Base-by-base conservation (phyloP, 1,140 invertebrate species). In the Euschistus heros region DNA sequence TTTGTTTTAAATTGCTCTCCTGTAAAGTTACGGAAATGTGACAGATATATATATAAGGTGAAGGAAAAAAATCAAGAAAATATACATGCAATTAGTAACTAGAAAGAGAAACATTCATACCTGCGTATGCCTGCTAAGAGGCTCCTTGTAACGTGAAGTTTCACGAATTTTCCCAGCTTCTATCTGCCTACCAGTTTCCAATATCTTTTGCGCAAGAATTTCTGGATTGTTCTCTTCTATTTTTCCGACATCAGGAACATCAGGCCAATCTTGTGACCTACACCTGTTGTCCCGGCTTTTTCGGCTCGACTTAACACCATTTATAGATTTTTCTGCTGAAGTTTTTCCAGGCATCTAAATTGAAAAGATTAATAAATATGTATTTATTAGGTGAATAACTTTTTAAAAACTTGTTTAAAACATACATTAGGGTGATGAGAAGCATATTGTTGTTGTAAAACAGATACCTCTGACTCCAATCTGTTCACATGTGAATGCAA, bases 151-250 rank as follows among this genome's bases (percentile, higher is more conserved):
- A 15, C 52, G 26, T 8, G 42, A 30, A 42, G 64, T 71, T 37
- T 72, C 76, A 6, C 76, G 72, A 59, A 81, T 81, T 74, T 88
- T 87, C 24, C 86, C 86, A 10, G 88, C 89, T 74, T 93, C 89
- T 57, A 92, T 88, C 75, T 92, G 88, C 0, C 90, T 78, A 5
- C 90, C 90, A 0, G 88, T 92, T 74, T 93, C 91, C 18, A 93
- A 76, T 67, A 93, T 92, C 73, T 94, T 94, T 74, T 90, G 87
- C 0, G 91, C 90, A 17, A 93, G 75, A 50, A 92, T 83, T 75
- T 93, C 91, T 0, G 90, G 91, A 79, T 93, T 92, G 71, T 91
- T 91, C 71, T 93, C 91, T 71, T 92, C 87, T 66, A 93, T 94
- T 75, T 92, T 92, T 2, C 86, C 89, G 33, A 92, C 84, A 69